These are phyloP conservation scores for Protodeltote pygarga DNA, from an alignment of 2,888 invertebrate genomes.

Conservation along the genomic window DNA sequence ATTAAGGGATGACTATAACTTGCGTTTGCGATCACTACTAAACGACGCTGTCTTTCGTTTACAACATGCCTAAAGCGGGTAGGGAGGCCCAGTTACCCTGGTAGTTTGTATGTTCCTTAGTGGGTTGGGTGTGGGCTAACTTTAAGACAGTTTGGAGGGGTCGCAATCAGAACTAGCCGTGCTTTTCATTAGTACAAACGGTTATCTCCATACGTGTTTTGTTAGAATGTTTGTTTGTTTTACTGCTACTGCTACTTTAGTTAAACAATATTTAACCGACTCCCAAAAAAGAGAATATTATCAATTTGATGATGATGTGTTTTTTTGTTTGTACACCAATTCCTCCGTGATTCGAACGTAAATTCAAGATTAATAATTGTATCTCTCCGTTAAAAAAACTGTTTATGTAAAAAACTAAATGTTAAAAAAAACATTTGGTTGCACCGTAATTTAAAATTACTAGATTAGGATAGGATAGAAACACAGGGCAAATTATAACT, in stretches of 20 bases:
- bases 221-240: slow-evolving; percentile 64
- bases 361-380: too few species aligned
- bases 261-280: too few species aligned
- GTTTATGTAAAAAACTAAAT: too few species aligned
- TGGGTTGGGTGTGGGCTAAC: slow-evolving; percentile 69
- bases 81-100: slow-evolving; percentile 52
- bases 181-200: slow-evolving; percentile 83
- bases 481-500: not conserved
- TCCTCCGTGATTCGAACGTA: too few species aligned
- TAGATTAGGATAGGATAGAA: not conserved
- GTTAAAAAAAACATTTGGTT: too few species aligned
- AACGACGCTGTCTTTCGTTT: slow-evolving; percentile 3
- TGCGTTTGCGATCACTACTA: not conserved
- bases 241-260: not conserved
- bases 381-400: too few species aligned
- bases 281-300: too few species aligned
- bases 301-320: too few species aligned
- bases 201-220: slow-evolving; percentile 78
- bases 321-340: too few species aligned
- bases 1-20: not conserved
- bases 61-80: slow-evolving; percentile 24
- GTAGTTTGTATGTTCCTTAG: slow-evolving; percentile 36
- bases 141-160: slow-evolving; percentile 85
- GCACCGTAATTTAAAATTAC: too few species aligned
- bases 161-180: slow-evolving; percentile 81